Percentiles rank a stretch among this genome's conserved stretches.
Evolutionary conservation across 2,888 invertebrate genomes (phyloP).

Genomic region (Oxycera nigricornis): DNA sequence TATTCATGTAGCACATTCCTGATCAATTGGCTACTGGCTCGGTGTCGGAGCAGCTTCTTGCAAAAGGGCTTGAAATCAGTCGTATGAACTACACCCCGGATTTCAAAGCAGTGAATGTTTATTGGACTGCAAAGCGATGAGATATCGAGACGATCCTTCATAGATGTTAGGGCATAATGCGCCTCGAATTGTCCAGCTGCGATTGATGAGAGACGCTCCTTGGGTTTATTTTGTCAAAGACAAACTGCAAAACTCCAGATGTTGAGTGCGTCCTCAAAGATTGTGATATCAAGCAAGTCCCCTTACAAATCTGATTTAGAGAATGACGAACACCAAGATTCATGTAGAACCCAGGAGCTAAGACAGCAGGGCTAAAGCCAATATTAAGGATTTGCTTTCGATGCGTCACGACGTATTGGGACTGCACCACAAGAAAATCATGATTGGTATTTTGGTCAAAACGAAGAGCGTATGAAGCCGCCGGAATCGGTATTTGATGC

Average conservation of each 20-base stretch:
- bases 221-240: conserved; percentile 77
- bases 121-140: conserved; percentile 74
- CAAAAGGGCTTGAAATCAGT: conserved; percentile 76
- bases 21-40: conserved; percentile 80
- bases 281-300: conserved; percentile 76
- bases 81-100: conserved; percentile 73
- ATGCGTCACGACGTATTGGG: conserved; percentile 78
- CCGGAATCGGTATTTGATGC: background rate
- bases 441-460: conserved; percentile 65
- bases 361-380: no score
- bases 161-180: conserved; percentile 66
- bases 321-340: background rate
- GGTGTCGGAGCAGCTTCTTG: conserved; percentile 67
- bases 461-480: no score
- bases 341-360: background rate
- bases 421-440: conserved; percentile 71
- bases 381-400: conserved; percentile 64
- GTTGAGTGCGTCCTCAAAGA: conserved; percentile 67
- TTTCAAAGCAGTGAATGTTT: conserved; percentile 73
- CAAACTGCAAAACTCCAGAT: conserved; percentile 64
- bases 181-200: conserved; percentile 77
- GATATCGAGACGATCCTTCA: conserved; percentile 66
- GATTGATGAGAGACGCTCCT: conserved; percentile 79
- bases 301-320: no score
- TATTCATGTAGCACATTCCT: conserved; percentile 82